Base-by-base conservation (phyloP, 2,797 vertebrate species). In the Dryobates pubescens region DNA sequence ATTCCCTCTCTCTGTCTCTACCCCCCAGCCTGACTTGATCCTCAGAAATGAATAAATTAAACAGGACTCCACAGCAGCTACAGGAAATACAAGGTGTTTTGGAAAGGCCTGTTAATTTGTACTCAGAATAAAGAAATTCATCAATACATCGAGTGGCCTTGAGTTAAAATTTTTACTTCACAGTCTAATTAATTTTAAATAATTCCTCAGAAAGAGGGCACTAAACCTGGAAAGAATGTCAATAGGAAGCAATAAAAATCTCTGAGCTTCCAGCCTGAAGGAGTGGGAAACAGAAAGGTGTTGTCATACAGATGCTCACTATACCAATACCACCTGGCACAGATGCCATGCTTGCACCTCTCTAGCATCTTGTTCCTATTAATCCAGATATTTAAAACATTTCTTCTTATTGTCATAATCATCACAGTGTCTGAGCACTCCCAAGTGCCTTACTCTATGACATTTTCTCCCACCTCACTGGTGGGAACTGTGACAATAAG, bases 11-110 rank as follows among this genome's bases (percentile, higher is more conserved):
- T 70, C n/a, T 56, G 9, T 47, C 29, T 85, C 67, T 89, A 49
- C 17, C 38, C 20, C 20, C 27, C 65, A 93, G 3, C 5, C 24
- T 59, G 24, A 3, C 38, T 43, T 77, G 51, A 68, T 56, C 43
- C 38, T 83, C 59, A 78, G 47, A 93, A 89, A 89, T 83, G 72
- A 89, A 86, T 51, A 78, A 85, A 86, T 38, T 51, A 75, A 84
- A 76, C n/a, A 65, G 51, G 38, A 89, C 29, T 54, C 81, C 45
- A 41, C 51, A 75, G 59, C n/a, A 78, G 58, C 29, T 81, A 75
- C 22, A 91, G 34, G 56, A 93, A 93, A 82, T 69, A 80, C 3
- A 71, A 77, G 18, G 17, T 92, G n/a, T 45, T 88, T 87, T 72
- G 51, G 24, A 71, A 93, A 69, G 59, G 82, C 34, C 43, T 91